phyloP scores from a whole-genome alignment of 2,113 vertebrate genomes.

The Zosterops hypoxanthus region DNA sequence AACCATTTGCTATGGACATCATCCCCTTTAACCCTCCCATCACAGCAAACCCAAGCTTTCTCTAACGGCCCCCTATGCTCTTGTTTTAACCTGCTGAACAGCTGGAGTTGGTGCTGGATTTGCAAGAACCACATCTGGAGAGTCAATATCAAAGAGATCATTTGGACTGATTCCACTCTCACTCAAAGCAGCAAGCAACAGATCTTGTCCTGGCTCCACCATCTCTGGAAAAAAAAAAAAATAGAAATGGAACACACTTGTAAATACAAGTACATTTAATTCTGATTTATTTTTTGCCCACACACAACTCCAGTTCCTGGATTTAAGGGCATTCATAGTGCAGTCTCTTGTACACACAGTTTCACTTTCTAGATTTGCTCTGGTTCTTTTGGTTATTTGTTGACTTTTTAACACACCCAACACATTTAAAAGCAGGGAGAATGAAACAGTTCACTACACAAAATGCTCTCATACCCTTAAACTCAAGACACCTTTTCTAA shows the following conservation, averaged over 20 bases:
- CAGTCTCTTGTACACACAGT: not conserved
- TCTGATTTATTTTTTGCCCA: not conserved
- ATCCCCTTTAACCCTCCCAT: not conserved
- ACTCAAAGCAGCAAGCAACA: constrained; percentile 96
- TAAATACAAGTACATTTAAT: not conserved
- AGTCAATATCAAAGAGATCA: constrained; percentile 93
- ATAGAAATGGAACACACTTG: not conserved
- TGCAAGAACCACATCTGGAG: constrained; percentile 82
- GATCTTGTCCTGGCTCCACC: constrained; percentile 98
- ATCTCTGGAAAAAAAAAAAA: constrained; percentile 73
- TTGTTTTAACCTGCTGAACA: constrained; percentile 84
- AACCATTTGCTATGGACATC: not conserved
- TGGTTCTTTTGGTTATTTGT: not conserved
- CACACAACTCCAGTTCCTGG: not conserved
- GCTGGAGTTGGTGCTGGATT: constrained; percentile 76
- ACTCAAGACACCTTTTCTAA: not conserved
- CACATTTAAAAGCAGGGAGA: not conserved
- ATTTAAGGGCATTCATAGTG: not conserved
- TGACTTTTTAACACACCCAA: not conserved
- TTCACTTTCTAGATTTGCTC: not conserved
- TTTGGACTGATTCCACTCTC: constrained; percentile 98
- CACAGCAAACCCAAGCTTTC: not conserved
- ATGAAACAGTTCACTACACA: not conserved
- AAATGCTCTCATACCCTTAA: not conserved
- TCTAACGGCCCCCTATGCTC: not conserved